These are phyloP conservation scores for Blera fallax DNA, from an alignment of 2,888 invertebrate species.

Conservation along the genomic window DNA sequence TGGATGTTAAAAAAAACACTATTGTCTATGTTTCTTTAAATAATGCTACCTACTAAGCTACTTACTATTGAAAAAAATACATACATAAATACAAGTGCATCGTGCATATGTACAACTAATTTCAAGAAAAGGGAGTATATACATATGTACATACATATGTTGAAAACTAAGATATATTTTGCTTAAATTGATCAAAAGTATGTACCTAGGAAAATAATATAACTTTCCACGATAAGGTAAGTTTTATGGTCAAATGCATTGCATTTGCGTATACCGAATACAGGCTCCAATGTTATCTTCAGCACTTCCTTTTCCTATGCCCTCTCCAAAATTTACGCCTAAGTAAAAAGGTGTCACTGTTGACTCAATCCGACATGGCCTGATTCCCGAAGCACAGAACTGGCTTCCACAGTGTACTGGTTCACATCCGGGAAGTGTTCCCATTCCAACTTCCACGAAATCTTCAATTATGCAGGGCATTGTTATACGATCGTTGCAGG, in stretches of 20 bases:
- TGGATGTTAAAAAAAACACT: too few species aligned
- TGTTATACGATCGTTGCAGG: slow-evolving; percentile 88
- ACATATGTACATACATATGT: too few species aligned
- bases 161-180: too few species aligned
- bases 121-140: too few species aligned
- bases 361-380: slow-evolving; percentile 86
- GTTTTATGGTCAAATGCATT: slow-evolving; percentile 84
- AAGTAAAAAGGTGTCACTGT: slow-evolving; percentile 90
- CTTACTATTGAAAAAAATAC: too few species aligned
- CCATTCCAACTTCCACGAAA: slow-evolving; percentile 85
- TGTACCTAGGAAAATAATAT: too few species aligned
- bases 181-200: too few species aligned
- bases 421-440: slow-evolving; percentile 85
- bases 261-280: slow-evolving; percentile 87
- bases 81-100: too few species aligned
- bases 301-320: slow-evolving; percentile 85
- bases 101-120: too few species aligned
- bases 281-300: slow-evolving; percentile 93
- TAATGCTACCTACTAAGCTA: too few species aligned
- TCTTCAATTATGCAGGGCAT: slow-evolving; percentile 93
- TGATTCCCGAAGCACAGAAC: slow-evolving; percentile 84
- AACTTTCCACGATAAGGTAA: too few species aligned
- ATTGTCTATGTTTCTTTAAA: too few species aligned
- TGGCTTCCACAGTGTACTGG: slow-evolving; percentile 90
- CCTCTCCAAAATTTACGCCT: slow-evolving; percentile 89